phyloP scores from a whole-genome alignment of 2,113 vertebrate species.

The Carollia perspicillata region DNA sequence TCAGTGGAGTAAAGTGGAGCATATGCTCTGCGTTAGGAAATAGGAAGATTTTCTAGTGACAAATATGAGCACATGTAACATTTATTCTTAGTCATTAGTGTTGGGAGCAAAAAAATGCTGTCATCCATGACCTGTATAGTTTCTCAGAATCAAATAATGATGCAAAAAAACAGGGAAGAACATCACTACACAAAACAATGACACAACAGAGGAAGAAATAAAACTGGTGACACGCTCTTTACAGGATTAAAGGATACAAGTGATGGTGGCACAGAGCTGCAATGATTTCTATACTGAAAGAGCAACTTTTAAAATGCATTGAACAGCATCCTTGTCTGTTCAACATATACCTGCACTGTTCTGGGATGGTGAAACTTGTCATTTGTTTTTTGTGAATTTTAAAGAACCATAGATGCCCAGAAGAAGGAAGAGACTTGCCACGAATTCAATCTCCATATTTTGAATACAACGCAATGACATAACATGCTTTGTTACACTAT shows the following conservation, averaged over 20 bases:
- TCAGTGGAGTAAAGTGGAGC: not conserved
- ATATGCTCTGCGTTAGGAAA: not conserved
- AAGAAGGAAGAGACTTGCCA: not conserved
- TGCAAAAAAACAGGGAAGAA: not conserved
- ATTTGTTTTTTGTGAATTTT: not conserved
- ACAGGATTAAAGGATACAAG: not conserved
- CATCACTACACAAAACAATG: not conserved
- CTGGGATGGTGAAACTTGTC: not conserved
- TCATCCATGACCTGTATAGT: rapidly evolving
- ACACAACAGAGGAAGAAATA: not conserved
- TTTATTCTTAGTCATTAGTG: not conserved
- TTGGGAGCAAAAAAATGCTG: not conserved
- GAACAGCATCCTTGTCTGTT: not conserved
- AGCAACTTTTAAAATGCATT: not conserved
- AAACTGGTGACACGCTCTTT: not conserved
- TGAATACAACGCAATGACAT: not conserved
- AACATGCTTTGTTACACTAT: not conserved
- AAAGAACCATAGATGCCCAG: not conserved
- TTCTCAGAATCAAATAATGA: not conserved
- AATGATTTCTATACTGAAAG: not conserved
- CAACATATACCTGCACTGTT: not conserved
- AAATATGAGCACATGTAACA: not conserved
- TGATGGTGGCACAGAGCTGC: not conserved
- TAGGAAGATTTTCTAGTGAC: not conserved
- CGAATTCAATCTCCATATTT: not conserved